phyloP scores from a whole-genome alignment of 1,140 invertebrate genomes.

The Chelonus insularis region DNA sequence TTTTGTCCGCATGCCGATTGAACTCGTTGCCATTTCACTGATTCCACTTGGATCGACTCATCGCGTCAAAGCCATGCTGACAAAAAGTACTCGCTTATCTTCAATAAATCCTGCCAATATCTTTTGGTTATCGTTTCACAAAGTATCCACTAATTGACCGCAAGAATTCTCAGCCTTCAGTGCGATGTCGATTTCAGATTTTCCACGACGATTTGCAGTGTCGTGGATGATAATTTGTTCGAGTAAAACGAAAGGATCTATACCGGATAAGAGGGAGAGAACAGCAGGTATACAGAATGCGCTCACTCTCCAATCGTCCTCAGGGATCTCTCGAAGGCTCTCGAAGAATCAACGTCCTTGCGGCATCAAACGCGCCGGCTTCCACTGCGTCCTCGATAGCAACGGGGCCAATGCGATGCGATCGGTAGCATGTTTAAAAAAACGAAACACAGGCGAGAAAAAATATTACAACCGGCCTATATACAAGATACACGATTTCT shows the following conservation, averaged over 20 bases:
- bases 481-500: neutral
- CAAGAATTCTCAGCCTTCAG: neutral
- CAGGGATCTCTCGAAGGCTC: slow-evolving; percentile 1
- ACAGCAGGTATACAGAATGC: slow-evolving; percentile 8
- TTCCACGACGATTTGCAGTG: neutral
- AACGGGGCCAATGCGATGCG: slow-evolving; percentile 43
- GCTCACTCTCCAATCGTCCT: slow-evolving; percentile 31
- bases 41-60: neutral
- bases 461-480: neutral
- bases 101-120: neutral
- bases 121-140: neutral
- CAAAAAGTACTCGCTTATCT: neutral
- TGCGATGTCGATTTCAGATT: neutral
- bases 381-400: slow-evolving; percentile 34
- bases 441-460: slow-evolving; percentile 17
- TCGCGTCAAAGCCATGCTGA: too few species aligned
- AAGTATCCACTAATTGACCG: neutral
- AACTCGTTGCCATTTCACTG: slow-evolving; percentile 8
- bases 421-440: slow-evolving; percentile 18
- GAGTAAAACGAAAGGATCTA: too few species aligned
- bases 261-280: too few species aligned
- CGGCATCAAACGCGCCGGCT: slow-evolving; percentile 32
- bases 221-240: neutral
- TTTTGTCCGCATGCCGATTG: slow-evolving; percentile 15
- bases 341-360: slow-evolving; percentile 19